phyloP scores from a whole-genome alignment of 2,888 invertebrate species.

The Drosophila leonis region DNA sequence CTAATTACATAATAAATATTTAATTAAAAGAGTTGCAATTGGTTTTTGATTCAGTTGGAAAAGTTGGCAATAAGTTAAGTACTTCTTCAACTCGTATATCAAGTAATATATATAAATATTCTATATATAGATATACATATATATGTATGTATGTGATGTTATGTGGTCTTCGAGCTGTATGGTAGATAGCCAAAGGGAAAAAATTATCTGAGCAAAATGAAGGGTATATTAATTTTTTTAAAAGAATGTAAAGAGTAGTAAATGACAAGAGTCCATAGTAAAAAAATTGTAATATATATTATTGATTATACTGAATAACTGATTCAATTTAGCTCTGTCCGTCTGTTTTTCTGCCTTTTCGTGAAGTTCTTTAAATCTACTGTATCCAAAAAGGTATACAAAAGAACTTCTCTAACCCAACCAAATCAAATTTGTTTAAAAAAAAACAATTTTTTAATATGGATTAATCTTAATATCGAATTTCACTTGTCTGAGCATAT shows the following conservation, averaged over 20 bases:
- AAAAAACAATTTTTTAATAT: too few species aligned
- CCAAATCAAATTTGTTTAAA: not conserved
- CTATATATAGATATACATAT: not conserved
- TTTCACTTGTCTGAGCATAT: not conserved
- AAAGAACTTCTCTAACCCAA: not conserved
- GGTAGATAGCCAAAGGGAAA: not conserved
- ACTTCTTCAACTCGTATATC: not conserved
- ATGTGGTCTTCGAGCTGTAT: not conserved
- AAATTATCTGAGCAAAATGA: not conserved
- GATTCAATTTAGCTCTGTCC: too few species aligned
- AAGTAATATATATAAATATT: not conserved
- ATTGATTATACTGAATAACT: too few species aligned
- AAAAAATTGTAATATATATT: too few species aligned
- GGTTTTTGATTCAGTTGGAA: slow-evolving; percentile 1
- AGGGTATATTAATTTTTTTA: not conserved
- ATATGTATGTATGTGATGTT: not conserved
- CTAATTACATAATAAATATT: slow-evolving; percentile 37
- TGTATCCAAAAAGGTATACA: too few species aligned
- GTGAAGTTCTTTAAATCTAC: too few species aligned
- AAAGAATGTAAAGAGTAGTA: too few species aligned
- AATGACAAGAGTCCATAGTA: too few species aligned
- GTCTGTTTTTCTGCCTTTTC: too few species aligned
- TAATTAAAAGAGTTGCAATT: slow-evolving; percentile 28
- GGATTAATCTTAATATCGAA: not conserved
- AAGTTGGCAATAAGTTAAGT: not conserved